Conservation (phyloP, 37 sponge, comb jelly and placozoan genomes). For the Amphimedon queenslandica region DNA sequence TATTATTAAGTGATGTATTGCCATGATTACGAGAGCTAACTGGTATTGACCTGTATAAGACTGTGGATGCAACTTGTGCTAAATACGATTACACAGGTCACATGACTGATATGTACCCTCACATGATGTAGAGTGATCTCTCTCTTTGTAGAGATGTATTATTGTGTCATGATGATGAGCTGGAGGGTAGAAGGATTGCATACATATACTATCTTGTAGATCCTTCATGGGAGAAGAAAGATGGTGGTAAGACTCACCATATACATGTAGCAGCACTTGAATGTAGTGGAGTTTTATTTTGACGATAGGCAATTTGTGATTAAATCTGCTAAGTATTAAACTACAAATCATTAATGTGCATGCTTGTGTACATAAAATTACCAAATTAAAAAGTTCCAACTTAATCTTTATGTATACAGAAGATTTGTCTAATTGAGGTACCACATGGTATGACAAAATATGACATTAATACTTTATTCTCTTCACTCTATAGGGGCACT, state of each 20-base stretch:
- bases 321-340: too few species aligned
- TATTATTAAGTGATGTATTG: conserved; percentile 17
- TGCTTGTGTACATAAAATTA: too few species aligned
- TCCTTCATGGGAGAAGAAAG: conserved; percentile 62
- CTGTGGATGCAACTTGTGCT: conserved; percentile 77
- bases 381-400: too few species aligned
- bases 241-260: conserved; percentile 80
- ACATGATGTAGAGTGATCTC: not conserved
- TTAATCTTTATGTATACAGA: too few species aligned
- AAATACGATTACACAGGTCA: conserved; percentile 81
- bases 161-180: conserved; percentile 91
- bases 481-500: too few species aligned
- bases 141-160: conserved; percentile 48
- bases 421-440: too few species aligned
- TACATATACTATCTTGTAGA: conserved; percentile 86
- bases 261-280: too few species aligned
- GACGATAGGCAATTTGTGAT: too few species aligned
- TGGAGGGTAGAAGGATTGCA: conserved; percentile 87
- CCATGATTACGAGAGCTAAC: conserved; percentile 58
- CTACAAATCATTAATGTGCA: too few species aligned
- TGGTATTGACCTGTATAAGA: conserved; percentile 61
- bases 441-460: too few species aligned
- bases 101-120: not conserved
- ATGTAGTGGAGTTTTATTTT: too few species aligned
- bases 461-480: too few species aligned